Evolutionary conservation across 2,113 vertebrate species (phyloP).

Genomic region (Eclectus roratus): DNA sequence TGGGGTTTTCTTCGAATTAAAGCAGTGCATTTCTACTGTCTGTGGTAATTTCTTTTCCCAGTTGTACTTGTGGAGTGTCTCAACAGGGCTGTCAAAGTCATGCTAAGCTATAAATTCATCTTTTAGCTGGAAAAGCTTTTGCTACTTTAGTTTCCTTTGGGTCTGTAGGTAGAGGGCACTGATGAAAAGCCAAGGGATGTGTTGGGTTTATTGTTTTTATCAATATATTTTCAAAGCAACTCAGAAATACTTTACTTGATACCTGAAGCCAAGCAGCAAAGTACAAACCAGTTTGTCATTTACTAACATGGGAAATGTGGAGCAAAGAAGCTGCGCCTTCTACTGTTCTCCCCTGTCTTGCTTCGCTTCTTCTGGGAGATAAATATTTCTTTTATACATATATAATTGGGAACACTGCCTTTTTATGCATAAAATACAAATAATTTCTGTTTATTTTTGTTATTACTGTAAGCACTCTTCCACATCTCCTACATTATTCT

Average conservation of each 20-base stretch:
- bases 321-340: not conserved
- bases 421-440: constrained; percentile 1
- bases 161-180: not conserved
- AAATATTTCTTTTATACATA: not conserved
- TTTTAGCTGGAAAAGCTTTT: constrained; percentile 31
- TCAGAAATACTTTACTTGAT: not conserved
- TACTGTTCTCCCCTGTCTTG: not conserved
- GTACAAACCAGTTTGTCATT: not conserved
- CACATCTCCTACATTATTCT: not conserved
- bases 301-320: not conserved
- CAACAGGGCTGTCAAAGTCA: constrained; percentile 30
- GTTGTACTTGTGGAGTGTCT: not conserved
- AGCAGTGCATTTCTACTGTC: not conserved
- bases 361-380: not conserved
- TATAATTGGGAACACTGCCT: not conserved
- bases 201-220: constrained; percentile 30
- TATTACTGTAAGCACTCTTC: not conserved
- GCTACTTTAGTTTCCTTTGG: constrained; percentile 9
- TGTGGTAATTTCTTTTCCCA: constrained; percentile 14
- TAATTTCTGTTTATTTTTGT: constrained; percentile 15
- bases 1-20: not conserved
- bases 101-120: constrained; percentile 28
- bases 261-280: not conserved
- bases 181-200: not conserved
- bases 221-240: constrained; percentile 2